These are phyloP conservation scores for Acleris holmiana DNA, from an alignment of 2,888 invertebrate species.

Conservation along the genomic window DNA sequence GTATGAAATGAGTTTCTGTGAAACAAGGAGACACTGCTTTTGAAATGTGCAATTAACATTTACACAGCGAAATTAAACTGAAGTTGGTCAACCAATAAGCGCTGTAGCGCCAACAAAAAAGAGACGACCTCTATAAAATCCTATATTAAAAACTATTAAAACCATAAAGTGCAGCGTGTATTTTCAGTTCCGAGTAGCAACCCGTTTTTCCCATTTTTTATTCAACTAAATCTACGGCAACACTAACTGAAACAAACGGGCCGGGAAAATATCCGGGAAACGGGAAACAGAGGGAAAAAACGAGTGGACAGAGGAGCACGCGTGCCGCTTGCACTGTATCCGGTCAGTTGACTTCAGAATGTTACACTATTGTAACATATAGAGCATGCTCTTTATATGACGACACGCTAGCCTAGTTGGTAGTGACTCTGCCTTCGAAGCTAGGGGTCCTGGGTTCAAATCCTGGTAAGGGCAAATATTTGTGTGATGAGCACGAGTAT, in stretches of 20 bases:
- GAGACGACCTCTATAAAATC: constrained; percentile 44
- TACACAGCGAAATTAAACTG: neutral
- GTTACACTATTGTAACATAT: too few relatives aligned
- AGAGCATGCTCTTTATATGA: neutral
- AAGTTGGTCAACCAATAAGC: neutral
- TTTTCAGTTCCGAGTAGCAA: constrained; percentile 17
- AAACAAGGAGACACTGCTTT: too few relatives aligned
- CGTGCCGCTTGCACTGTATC: constrained; percentile 16
- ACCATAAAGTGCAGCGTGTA: constrained; percentile 23
- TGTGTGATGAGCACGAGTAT: too few relatives aligned
- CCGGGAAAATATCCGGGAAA: constrained; percentile 46
- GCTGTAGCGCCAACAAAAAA: neutral
- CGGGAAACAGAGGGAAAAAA: constrained; percentile 41
- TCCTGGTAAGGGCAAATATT: too few relatives aligned
- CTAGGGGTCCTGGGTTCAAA: too few relatives aligned
- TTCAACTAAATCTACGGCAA: constrained; percentile 35
- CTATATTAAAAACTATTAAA: constrained; percentile 41
- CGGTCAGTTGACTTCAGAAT: constrained; percentile 9
- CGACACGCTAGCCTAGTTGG: neutral
- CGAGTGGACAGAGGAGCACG: constrained; percentile 14
- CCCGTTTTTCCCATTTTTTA: constrained; percentile 26
- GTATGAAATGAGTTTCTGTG: too few relatives aligned
- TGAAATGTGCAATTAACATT: too few relatives aligned
- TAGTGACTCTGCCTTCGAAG: too few relatives aligned
- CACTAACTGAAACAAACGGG: constrained; percentile 54